Evolutionary conservation across 2,888 invertebrate species (phyloP), one percentile per base, ranked within the genome.

Genomic region (Deilephila elpenor): DNA sequence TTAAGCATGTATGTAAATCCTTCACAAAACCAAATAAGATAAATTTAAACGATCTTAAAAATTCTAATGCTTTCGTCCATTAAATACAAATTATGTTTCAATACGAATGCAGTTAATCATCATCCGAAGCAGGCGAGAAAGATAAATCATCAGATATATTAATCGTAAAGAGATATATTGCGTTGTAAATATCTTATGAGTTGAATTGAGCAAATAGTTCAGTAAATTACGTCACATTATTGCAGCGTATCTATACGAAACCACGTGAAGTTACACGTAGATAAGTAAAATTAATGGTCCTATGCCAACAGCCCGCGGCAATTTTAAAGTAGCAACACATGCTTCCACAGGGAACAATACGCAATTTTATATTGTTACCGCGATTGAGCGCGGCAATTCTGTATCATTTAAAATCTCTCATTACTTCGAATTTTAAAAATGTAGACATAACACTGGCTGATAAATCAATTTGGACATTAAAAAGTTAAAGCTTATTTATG

Each of bases 331-430:
- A 59, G 59, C 64, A 74, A 71, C 64, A 74, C 74, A 44, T 17
- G 17, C 64, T 70, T 75, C 74, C 71, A 19, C 17, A n/a, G 79
- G 76, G 79, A 75, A 75, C 79, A 78, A 81, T 81, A 61, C 70
- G 32, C 73, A 79, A 75, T 79, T 81, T 81, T 76, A 75, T 77
- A 80, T 79, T 77, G 77, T 73, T 72, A 32, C 53, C 34, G 44
- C 61, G 70, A 75, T 75, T 79, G 74, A 70, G 70, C 11, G 34
- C n/a, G 5, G 37, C 6, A 67, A 25, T 67, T 44, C 14, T 25
- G 44, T 67, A 37, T 25, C 51, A 51, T 67, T 67, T 67, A 20
- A 25, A 20, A 64, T 20, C 4, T 62, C 34, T 5, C 20, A 8
- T 37, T n/a, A n/a, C n/a, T 64, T 8, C 3, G 5, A 14, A 44